Evolutionary conservation across 2,113 vertebrate species (phyloP), one percentile per base, ranked within the genome.

Genomic region (Parotia lawesii): DNA sequence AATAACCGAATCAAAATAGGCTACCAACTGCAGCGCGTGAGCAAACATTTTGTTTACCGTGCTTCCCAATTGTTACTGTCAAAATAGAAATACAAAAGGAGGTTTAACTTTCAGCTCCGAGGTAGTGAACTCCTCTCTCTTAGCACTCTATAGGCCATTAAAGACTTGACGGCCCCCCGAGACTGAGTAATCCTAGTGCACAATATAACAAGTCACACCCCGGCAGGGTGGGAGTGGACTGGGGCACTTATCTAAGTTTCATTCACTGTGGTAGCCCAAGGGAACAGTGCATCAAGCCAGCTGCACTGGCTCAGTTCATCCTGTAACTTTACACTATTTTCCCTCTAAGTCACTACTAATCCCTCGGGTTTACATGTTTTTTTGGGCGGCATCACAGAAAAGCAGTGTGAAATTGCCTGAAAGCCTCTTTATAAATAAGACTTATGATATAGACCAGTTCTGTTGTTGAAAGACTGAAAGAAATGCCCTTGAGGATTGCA

Each of bases 381-480:
- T 90, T 35, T 77, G 97, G 96, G 96, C 90, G 50, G 95, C 96
- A 96, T 97, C 94, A 89, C 95, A 96, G 96, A 97, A 98, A 98
- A 97, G 96, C 95, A 77, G 96, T 98, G 96, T 98, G 98, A 98
- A 98, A 98, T 98, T 98, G 97, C 97, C 95, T 96, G 95, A 97
- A 98, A 98, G 97, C 97, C 97, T 97, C 92, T 96, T 98, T 98
- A 97, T 97, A 98, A 98, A 95, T 97, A 97, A 97, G 97, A 97
- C 96, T 97, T 97, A 97, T 27, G 85, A 95, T 96, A 97, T 50
- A 98, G 96, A 97, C 97, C 94, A 96, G 91, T 91, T 96, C 92
- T 96, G 95, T 87, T 96, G 97, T 96, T 95, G 94, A 97, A 98
- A 97, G 97, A 96, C 92, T 81, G 85, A 93, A 97, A 94, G 95